These are phyloP conservation scores for Leptopilina boulardi DNA, from an alignment of 1,140 invertebrate species.

Conservation along the genomic window DNA sequence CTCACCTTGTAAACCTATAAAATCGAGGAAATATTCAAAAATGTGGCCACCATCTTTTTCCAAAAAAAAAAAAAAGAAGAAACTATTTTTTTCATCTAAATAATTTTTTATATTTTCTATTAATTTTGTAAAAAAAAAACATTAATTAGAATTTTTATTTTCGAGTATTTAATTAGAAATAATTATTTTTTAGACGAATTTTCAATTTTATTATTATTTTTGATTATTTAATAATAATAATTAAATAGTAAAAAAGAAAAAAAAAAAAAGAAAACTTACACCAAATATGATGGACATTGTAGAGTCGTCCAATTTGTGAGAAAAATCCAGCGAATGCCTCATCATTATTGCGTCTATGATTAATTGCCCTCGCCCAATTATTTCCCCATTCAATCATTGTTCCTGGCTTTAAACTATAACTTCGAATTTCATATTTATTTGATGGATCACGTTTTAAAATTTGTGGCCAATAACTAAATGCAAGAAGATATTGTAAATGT, in stretches of 20 bases:
- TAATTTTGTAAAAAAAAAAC: too few relatives aligned
- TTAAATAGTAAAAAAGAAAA: too few relatives aligned
- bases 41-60: constrained; percentile 8
- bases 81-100: not conserved
- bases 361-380: constrained; percentile 97
- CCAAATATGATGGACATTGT: constrained; percentile 99
- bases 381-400: constrained; percentile 99
- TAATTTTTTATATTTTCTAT: not conserved
- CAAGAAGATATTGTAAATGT: constrained; percentile 93
- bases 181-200: too few relatives aligned
- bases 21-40: constrained; percentile 4
- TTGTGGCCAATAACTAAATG: constrained; percentile 93
- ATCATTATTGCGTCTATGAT: constrained; percentile 91
- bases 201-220: too few relatives aligned
- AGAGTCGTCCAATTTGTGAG: constrained; percentile 96
- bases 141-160: too few relatives aligned
- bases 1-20: constrained; percentile 12
- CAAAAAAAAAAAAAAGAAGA: too few relatives aligned
- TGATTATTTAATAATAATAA: too few relatives aligned
- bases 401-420: constrained; percentile 93
- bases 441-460: constrained; percentile 84
- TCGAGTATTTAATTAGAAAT: too few relatives aligned
- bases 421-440: constrained; percentile 96
- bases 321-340: constrained; percentile 97
- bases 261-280: constrained; percentile 80